Evolutionary conservation across 2,113 vertebrate genomes (phyloP).

Genomic region (Todiramphus chloris): DNA sequence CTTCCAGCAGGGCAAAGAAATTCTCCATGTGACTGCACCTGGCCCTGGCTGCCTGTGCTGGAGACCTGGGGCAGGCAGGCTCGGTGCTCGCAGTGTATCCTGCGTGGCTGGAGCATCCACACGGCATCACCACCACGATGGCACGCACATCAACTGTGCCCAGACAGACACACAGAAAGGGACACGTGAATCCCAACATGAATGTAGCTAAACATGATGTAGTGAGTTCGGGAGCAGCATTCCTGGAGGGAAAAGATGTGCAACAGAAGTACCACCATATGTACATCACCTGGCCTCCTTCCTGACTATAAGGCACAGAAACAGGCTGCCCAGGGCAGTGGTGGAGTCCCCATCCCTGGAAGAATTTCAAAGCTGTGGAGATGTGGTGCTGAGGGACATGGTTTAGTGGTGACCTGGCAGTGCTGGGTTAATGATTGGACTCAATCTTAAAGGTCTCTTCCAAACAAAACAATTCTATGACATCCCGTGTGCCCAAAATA

Average conservation of each 20-base stretch:
- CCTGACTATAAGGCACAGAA: not conserved
- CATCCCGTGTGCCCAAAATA: not conserved
- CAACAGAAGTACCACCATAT: not conserved
- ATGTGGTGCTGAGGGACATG: not conserved
- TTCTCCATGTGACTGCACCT: not conserved
- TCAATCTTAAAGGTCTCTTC: not conserved
- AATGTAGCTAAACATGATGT: fast-evolving
- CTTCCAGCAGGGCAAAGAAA: not conserved
- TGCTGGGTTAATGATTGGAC: not conserved
- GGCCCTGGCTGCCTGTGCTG: not conserved
- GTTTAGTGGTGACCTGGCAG: not conserved
- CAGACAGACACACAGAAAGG: fast-evolving
- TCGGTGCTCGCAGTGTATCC: not conserved
- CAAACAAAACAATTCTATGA: not conserved
- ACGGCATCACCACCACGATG: fast-evolving
- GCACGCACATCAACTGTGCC: not conserved
- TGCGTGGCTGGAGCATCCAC: not conserved
- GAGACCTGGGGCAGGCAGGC: not conserved
- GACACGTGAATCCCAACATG: fast-evolving
- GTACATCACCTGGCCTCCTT: not conserved
- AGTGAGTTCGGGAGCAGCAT: not conserved
- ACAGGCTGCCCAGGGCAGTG: not conserved
- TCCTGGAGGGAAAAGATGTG: not conserved
- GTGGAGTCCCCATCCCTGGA: not conserved
- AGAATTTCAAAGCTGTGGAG: not conserved